Base-by-base conservation (phyloP, 2,888 invertebrate species). In the Drosophila aldrichi region DNA sequence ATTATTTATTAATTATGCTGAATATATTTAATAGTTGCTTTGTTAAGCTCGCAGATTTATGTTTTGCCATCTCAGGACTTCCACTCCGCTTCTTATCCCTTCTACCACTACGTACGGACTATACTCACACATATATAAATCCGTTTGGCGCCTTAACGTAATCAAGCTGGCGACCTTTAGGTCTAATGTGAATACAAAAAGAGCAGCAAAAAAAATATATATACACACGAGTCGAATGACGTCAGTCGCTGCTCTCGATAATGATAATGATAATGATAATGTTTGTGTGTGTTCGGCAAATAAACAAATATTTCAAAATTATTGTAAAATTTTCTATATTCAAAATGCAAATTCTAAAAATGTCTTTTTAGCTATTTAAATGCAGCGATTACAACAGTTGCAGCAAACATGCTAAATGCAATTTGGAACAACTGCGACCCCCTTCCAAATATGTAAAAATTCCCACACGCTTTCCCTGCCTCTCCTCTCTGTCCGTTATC, bases 341-440 rank as follows among this genome's bases (percentile, higher is more conserved):
- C 44, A 5, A 70, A 46, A 51, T 20, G n/a, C 22, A 18, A 44
- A 18, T 22, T 18, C 25, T 22, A 44, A 32, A 43, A 43, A 22
- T 34, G 65, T 25, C 63, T 52, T 36, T 36, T 52, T 14, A 49
- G 38, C 55, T 43, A 70, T 71, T 70, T 68, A 22, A 74, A 63
- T 48, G 60, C 58, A 49, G 40, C 49, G 10, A 44, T 77, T 58
- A 61, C 54, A 59, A 55, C 59, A 69, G 25, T 77, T 75, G 61
- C 61, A 57, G 46, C 74, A 79, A 72, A 67, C 43, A 73, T 56
- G 51, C 61, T 29, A 78, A 78, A 71, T 77, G 71, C 61, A 71
- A 71, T 80, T 74, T 71, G 67, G 63, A 77, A 62, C 77, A 72
- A 65, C 55, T 41, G 55, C 38, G 9, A 46, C 14, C 49, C 25